Evolutionary conservation across 2,797 vertebrate genomes (phyloP), one percentile per base, ranked within the genome.

Genomic region (Cuniculus paca): DNA sequence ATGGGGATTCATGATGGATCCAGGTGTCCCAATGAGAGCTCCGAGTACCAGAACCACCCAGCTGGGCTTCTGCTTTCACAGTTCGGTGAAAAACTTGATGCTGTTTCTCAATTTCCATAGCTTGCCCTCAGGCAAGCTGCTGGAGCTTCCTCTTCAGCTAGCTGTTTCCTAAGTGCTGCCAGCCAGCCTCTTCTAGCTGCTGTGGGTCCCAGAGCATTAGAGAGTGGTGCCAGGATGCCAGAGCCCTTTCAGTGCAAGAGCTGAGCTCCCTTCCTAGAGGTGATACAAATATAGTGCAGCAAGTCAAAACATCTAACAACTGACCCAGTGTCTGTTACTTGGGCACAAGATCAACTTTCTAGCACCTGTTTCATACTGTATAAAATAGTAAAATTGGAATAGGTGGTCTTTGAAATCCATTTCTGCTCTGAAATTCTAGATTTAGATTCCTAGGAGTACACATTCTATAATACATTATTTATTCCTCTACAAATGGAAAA

Each of bases 81-180:
- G 20, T 36, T 8, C 36, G 65, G 7, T 70, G 8, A 36, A 36
- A 39, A n/a, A n/a, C n/a, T 16, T 42, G 5, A 90, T 3, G 1
- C 31, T 68, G 34, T 31, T 22, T 65, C 56, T 80, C 22, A 6
- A 36, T 7, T 50, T 85, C 5, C 63, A 65, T 13, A 72, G 88
- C 17, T 20, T 84, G 45, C 72, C 60, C 61, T 80, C 75, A 79
- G 75, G 88, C 91, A 83, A 81, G 61, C 79, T n/a, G 74, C 75
- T 56, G 8, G 24, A 78, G 16, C 5, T 2, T 24, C 80, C 52
- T 83, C 36, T 19, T 78, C n/a, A 10, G 31, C 14, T 7, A 75
- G 14, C 56, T 50, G 6, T 2, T 68, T 72, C 45, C 58, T 52
- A 22, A 34, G 24, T 1, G 7, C 17, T 39, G 22, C 26, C 24